A percentile compares a stretch with the other conserved stretches of the same genome.
Conservation (phyloP, 1,140 invertebrate genomes). For the Caenorhabditis tropicalis region DNA sequence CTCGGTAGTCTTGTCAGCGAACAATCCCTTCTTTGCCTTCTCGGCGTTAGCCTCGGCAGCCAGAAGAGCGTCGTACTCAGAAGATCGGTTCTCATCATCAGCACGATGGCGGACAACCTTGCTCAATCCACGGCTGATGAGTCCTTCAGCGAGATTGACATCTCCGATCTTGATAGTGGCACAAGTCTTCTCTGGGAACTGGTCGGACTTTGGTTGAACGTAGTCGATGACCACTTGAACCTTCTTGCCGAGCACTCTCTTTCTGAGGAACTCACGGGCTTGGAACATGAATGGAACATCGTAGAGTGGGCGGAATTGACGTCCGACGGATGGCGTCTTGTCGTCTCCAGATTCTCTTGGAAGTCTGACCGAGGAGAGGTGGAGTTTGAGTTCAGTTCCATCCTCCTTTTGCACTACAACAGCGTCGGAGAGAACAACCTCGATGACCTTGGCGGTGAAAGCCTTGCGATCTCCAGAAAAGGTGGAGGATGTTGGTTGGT, state of each 20-base stretch:
- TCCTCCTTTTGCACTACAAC: conserved; percentile 83
- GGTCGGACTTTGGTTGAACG: conserved; percentile 89
- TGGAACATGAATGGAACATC: conserved; percentile 98
- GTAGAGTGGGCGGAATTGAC: conserved; percentile 85
- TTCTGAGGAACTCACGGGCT: conserved; percentile 92
- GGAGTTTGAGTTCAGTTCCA: conserved; percentile 87
- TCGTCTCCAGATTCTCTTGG: conserved; percentile 76
- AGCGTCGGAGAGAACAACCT: conserved; percentile 92
- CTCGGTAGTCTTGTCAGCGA: conserved; percentile 71
- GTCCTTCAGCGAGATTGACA: conserved; percentile 90
- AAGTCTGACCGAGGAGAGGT: conserved; percentile 91
- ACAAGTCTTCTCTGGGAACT: conserved; percentile 92
- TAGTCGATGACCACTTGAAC: conserved; percentile 88
- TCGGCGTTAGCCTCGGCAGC: conserved; percentile 90
- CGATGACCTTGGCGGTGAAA: conserved; percentile 75
- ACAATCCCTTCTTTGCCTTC: conserved; percentile 84
- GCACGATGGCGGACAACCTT: conserved; percentile 89
- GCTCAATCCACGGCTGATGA: conserved; percentile 89
- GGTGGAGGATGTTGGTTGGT: conserved; percentile 68
- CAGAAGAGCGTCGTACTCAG: conserved; percentile 89
- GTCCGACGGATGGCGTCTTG: conserved; percentile 69
- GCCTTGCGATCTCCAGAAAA: conserved; percentile 57
- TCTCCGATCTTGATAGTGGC: conserved; percentile 86
- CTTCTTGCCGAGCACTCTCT: conserved; percentile 85
- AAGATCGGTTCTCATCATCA: conserved; percentile 91